Base-by-base conservation (phyloP, 2,888 invertebrate species). In the Geotrupes spiniger region DNA sequence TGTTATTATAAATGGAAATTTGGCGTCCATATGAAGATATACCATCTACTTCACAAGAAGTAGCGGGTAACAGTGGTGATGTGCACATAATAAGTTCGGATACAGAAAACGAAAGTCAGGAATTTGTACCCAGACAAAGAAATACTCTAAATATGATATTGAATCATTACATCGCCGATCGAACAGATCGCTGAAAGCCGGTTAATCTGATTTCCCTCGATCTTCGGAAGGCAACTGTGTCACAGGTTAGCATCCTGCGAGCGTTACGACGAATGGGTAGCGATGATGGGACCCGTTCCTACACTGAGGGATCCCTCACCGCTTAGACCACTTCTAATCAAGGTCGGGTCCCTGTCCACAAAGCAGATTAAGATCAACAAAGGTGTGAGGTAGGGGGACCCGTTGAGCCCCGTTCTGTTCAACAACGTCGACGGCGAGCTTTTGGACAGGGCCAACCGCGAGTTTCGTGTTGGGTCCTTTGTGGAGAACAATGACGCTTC, bases 361-460 rank as follows among this genome's bases (percentile, higher is more conserved):
- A n/a, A n/a, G n/a, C n/a, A n/a, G n/a, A n/a, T n/a, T n/a, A n/a
- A n/a, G n/a, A 52, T 62, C 15, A 29, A 25, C 0, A 59, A 65
- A 16, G 71, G 71, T 1, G 71, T 73, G 2, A 63, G 66, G 8
- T 74, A 74, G 54, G 73, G 72, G 0, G 70, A 72, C 49, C 70
- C 70, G 1, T 51, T 73, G 9, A 33, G 33, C n/a, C 64, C 64
- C 0, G 3, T 61, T 0, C 49, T 63, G 0, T 62, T 66, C 26
- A 61, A 62, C 21, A n/a, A 61, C 1, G 55, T 64, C 0, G 42
- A 65, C 14, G 61, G 61, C 39, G 60, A 62, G 36, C 52, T 62
- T 1, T 21, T 60, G 2, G 37, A 6, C 10, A 11, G 6, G 10
- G 6, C 6, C 8, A 6, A 6, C 6, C 10, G 8, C 10, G 9